These are phyloP conservation scores for Mesochorus sp. DNA, from an alignment of 2,888 invertebrate species.

Conservation along the genomic window DNA sequence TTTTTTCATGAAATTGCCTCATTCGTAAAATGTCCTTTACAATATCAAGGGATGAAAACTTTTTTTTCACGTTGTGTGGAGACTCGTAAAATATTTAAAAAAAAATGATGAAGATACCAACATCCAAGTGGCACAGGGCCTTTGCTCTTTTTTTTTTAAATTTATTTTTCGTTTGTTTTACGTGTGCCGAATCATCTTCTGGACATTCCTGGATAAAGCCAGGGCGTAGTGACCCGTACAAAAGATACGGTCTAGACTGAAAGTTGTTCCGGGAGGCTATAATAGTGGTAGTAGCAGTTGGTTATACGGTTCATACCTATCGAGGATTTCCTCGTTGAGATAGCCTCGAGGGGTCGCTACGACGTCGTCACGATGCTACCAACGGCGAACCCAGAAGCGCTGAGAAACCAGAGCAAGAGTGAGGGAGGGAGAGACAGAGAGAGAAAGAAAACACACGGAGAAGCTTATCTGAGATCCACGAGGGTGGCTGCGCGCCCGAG, in stretches of 20 bases:
- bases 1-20: too few species aligned
- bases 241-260: conserved; percentile 61
- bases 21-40: too few species aligned
- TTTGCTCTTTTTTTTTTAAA: neutral
- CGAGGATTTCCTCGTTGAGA: conserved; percentile 60
- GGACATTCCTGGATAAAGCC: conserved; percentile 22
- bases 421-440: neutral
- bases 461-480: conserved; percentile 57
- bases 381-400: conserved; percentile 30
- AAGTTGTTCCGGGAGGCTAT: conserved; percentile 58
- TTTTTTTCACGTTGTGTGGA: too few species aligned
- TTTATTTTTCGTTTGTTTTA: conserved; percentile 13
- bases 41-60: too few species aligned
- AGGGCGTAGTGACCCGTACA: conserved; percentile 54
- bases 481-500: conserved; percentile 40
- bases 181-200: conserved; percentile 20
- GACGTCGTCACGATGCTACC: conserved; percentile 50
- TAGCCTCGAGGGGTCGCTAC: conserved; percentile 59
- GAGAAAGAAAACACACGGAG: conserved; percentile 15
- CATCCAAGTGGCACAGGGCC: neutral
- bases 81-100: neutral
- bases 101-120: neutral
- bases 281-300: conserved; percentile 58
- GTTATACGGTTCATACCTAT: conserved; percentile 57
- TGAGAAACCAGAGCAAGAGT: neutral